These are phyloP conservation scores for Cephus spinipes DNA, from an alignment of 2,888 invertebrate genomes.

Conservation along the genomic window DNA sequence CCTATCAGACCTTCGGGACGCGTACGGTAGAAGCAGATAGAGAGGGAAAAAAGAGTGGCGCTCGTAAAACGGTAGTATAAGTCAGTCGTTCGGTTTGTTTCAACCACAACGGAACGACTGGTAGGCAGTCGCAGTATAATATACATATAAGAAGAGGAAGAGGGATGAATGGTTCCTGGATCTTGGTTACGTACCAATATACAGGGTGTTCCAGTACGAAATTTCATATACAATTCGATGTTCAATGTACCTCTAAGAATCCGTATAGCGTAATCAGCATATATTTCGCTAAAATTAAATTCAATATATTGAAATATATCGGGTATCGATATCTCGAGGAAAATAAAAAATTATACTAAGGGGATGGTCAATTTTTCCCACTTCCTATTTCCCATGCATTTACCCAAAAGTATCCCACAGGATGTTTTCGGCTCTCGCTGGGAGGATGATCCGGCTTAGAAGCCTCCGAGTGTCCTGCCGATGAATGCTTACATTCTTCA, in stretches of 20 bases:
- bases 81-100: not conserved
- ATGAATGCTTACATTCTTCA: not conserved
- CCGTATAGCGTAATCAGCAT: not conserved
- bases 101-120: not conserved
- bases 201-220: not conserved
- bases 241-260: not conserved
- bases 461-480: constrained; percentile 30
- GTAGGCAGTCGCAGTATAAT: not conserved
- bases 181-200: not conserved
- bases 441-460: constrained; percentile 64
- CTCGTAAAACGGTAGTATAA: not conserved
- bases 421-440: constrained; percentile 56
- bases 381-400: not conserved
- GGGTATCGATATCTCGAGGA: not conserved
- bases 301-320: not conserved
- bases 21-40: not conserved
- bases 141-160: not conserved
- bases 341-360: not conserved
- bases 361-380: not conserved
- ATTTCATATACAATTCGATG: not conserved
- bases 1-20: not conserved
- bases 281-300: not conserved
- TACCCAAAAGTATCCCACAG: constrained; percentile 26
- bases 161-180: not conserved
- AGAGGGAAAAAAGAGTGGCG: not conserved